A percentile compares a stretch with the other conserved stretches of the same genome.
phyloP scores from a whole-genome alignment of 2,888 invertebrate species.

The Flexamia atlantica region DNA sequence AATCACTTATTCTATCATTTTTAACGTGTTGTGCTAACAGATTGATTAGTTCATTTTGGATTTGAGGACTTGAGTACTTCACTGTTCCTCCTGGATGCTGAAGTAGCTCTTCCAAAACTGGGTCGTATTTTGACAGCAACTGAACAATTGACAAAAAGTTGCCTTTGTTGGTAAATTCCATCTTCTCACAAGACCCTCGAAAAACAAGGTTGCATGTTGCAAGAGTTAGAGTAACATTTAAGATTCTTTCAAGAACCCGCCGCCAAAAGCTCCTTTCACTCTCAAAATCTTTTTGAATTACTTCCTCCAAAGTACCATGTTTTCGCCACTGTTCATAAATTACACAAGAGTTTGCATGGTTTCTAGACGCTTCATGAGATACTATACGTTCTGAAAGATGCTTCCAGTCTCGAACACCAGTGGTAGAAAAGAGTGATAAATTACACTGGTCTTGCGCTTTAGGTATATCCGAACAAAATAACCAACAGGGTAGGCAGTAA shows the following conservation, averaged over 20 bases:
- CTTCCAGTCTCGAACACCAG: too few relatives aligned
- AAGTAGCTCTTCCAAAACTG: not conserved
- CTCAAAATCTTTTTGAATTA: too few relatives aligned
- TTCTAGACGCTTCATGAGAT: too few relatives aligned
- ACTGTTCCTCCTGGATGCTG: not conserved
- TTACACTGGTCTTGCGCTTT: too few relatives aligned
- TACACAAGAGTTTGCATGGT: too few relatives aligned
- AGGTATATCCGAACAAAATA: too few relatives aligned
- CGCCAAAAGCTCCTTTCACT: slow-evolving; percentile 17
- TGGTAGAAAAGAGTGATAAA: too few relatives aligned
- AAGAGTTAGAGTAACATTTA: slow-evolving; percentile 14
- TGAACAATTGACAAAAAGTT: slow-evolving; percentile 14
- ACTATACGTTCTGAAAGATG: too few relatives aligned
- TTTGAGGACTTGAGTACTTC: slow-evolving; percentile 63
- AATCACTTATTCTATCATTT: slow-evolving; percentile 7
- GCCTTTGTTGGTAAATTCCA: not conserved
- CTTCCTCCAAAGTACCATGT: too few relatives aligned
- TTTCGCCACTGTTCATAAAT: too few relatives aligned
- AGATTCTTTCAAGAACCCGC: slow-evolving; percentile 17
- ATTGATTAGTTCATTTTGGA: slow-evolving; percentile 63
- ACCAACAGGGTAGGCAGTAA: too few relatives aligned
- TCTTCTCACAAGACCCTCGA: slow-evolving; percentile 1
- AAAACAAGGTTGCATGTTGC: slow-evolving; percentile 15
- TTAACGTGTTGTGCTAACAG: slow-evolving; percentile 56
- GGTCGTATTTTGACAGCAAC: slow-evolving; percentile 24